Conservation (phyloP, 2,113 vertebrate species). For the Rhabdomys dilectus region DNA sequence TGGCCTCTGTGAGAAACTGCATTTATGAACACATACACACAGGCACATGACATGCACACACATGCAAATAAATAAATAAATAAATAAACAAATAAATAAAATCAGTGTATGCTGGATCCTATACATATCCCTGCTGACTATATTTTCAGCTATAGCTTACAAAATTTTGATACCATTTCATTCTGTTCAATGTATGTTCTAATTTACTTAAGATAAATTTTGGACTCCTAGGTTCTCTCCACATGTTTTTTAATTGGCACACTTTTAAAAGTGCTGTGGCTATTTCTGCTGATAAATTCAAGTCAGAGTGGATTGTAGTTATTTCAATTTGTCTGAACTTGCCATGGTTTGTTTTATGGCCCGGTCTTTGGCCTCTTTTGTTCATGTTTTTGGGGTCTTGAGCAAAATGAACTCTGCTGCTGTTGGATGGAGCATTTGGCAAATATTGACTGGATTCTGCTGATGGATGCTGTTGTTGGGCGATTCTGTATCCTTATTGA, state of each 20-base stretch:
- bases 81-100: not conserved
- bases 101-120: not conserved
- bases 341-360: not conserved
- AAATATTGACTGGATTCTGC: not conserved
- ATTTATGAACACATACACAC: not conserved
- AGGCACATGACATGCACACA: not conserved
- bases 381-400: not conserved
- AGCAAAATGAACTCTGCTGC: not conserved
- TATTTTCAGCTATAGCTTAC: not conserved
- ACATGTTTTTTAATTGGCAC: not conserved
- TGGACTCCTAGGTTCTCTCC: not conserved
- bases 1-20: not conserved
- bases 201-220: not conserved
- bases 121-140: not conserved
- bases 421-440: not conserved
- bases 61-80: not conserved
- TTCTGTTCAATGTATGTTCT: not conserved
- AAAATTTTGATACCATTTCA: not conserved
- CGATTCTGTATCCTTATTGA: conserved; percentile 8
- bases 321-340: conserved; percentile 28
- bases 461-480: not conserved
- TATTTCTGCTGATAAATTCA: not conserved
- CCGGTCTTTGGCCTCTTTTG: not conserved
- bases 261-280: not conserved
- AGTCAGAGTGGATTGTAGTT: not conserved